phyloP scores from a whole-genome alignment of 2,113 vertebrate species.

The Nipponia nippon region DNA sequence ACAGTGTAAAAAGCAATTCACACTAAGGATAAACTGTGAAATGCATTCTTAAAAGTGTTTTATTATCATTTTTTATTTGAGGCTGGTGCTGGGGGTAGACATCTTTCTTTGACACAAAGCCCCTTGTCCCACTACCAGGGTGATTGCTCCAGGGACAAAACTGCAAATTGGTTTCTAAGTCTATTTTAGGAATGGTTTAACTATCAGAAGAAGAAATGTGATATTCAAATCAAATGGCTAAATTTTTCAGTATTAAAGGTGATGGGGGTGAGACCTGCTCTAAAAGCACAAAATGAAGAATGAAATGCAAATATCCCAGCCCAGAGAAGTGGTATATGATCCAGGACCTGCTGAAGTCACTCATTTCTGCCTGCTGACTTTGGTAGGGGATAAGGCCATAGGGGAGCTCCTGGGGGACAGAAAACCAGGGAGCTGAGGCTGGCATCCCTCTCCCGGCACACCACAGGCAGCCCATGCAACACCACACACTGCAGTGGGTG shows the following conservation, averaged over 20 bases:
- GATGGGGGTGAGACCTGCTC: not conserved
- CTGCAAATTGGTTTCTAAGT: constrained; percentile 44
- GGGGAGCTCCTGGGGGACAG: not conserved
- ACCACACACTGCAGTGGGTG: rapidly evolving
- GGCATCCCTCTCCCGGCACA: not conserved
- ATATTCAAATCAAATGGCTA: constrained; percentile 22
- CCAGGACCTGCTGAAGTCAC: not conserved
- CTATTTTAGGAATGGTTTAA: constrained; percentile 2
- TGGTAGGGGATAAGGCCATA: not conserved
- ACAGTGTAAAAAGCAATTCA: constrained; percentile 61
- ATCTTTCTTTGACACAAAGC: not conserved
- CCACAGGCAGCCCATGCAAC: not conserved
- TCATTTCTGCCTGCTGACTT: not conserved
- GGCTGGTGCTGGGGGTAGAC: not conserved
- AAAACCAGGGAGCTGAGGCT: not conserved
- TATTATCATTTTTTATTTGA: constrained; percentile 25
- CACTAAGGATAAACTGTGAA: constrained; percentile 64
- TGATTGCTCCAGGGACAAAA: constrained; percentile 10
- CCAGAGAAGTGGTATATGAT: not conserved
- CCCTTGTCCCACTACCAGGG: not conserved
- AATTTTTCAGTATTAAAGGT: not conserved
- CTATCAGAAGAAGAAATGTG: not conserved
- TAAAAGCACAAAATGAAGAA: not conserved
- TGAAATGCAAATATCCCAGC: not conserved
- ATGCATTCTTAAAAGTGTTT: constrained; percentile 57